phyloP scores from a whole-genome alignment of 2,888 invertebrate genomes.

The Scotopteryx bipunctaria region DNA sequence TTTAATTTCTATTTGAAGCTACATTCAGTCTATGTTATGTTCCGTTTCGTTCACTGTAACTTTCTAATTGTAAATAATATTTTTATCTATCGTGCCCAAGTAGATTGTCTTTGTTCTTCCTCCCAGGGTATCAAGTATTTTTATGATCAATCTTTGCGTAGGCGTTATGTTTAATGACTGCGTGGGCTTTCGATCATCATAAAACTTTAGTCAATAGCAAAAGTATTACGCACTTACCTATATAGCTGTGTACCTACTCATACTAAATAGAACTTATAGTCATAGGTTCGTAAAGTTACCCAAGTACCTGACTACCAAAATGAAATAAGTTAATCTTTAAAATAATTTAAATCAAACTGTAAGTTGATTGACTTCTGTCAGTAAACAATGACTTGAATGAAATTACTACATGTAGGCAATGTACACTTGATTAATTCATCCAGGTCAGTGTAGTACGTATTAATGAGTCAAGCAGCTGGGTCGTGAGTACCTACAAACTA shows the following conservation, averaged over 20 bases:
- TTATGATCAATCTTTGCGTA: neutral
- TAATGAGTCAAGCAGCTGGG: neutral
- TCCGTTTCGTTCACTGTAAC: no score
- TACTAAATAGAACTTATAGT: no score
- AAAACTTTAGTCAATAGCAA: neutral
- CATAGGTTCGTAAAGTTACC: no score
- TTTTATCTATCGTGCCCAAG: no score
- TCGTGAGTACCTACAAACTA: no score
- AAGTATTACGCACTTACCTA: neutral
- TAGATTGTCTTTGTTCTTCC: neutral
- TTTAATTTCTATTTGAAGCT: no score
- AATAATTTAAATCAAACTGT: neutral
- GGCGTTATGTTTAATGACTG: neutral
- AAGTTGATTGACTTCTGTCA: neutral
- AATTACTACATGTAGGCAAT: neutral
- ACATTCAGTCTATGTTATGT: no score
- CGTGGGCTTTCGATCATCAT: neutral
- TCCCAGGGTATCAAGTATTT: neutral
- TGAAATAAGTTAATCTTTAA: no score
- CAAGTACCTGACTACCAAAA: no score
- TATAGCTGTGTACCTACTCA: neutral
- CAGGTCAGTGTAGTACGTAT: neutral
- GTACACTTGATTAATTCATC: neutral
- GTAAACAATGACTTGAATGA: slow-evolving; percentile 22
- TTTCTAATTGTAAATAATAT: no score